These are phyloP conservation scores for Gisinianus flammeolus DNA, from an alignment of 2,888 invertebrate genomes.

Conservation along the genomic window DNA sequence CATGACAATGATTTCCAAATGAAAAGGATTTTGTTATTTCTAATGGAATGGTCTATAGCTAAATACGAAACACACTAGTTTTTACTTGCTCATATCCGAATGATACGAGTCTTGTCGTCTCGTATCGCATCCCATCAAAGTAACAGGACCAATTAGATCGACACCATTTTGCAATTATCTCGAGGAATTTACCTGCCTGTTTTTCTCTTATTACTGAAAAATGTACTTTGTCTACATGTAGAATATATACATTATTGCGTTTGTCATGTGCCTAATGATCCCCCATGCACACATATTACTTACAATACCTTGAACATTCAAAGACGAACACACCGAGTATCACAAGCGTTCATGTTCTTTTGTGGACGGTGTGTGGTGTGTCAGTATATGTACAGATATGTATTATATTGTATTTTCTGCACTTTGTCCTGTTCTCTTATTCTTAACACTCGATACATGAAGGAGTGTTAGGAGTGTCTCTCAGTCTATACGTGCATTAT, in stretches of 20 bases:
- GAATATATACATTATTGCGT: too few species aligned
- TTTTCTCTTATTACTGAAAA: constrained; percentile 23
- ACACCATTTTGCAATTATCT: constrained; percentile 59
- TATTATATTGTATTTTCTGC: neutral
- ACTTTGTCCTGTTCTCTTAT: too few species aligned
- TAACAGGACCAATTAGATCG: constrained; percentile 55
- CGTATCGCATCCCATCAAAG: neutral
- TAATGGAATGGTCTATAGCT: too few species aligned
- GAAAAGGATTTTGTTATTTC: too few species aligned
- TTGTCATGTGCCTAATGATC: neutral
- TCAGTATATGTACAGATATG: neutral
- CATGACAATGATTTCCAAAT: too few species aligned
- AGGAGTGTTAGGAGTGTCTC: too few species aligned
- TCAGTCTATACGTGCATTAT: too few species aligned
- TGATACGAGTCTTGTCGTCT: too few species aligned
- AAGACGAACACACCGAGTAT: neutral
- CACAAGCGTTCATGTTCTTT: neutral
- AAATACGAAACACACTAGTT: too few species aligned
- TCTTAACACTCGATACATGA: too few species aligned
- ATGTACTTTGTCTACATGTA: constrained; percentile 15
- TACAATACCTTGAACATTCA: too few species aligned
- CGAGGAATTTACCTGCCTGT: constrained; percentile 41
- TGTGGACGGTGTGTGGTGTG: neutral
- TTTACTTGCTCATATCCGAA: too few species aligned
- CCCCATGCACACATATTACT: neutral